Base-by-base conservation (phyloP, 1,140 invertebrate species). In the Lineus longissimus region DNA sequence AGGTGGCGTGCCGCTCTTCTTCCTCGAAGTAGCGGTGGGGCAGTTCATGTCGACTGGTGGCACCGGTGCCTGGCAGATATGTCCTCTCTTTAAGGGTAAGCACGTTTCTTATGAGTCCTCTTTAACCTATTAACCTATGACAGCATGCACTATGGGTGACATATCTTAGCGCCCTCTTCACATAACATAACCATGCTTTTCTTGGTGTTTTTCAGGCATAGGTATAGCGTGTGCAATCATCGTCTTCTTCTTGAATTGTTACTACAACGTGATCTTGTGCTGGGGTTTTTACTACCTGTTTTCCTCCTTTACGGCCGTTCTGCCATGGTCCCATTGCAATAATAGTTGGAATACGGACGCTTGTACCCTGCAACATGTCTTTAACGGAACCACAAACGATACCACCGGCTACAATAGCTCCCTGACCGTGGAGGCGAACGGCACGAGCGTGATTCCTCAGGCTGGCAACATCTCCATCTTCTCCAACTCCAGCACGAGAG, bases 31-130 rank as follows among this genome's bases (percentile, higher is more conserved):
- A 2, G 85, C 88, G 0, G 79, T 91, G 7, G 91, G 91, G 2
- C 91, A 93, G 77, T 87, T 91, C 67, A 89, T 89, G 63, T 87
- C 89, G 65, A 86, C 88, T 76, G 90, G 89, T 36, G 86, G 88
- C 13, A 88, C 89, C 17, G 89, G 89, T 31, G 84, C 89, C 29
- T 92, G 90, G 89, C 85, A 87, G 66, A 89, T 91, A 31, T 89
- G 90, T 41, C 91, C 91, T 0, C 83, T 92, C 29, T 89, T 91
- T 71, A 89, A 87, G 87, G 90, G 90, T 90, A 72, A 76, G 63
- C 64, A 65, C 74, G 76, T 33, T 73, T 15, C 36, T 61, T n/a
- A 36, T 7, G 33, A 36, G 33, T 36, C 33, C 33, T 36, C 15
- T 36, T 36, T 36, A 36, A 36, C 33, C 33, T 36, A 7, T 36